Base-by-base conservation (phyloP, 1,140 invertebrate species). In the Pachypeltis micranthus region DNA sequence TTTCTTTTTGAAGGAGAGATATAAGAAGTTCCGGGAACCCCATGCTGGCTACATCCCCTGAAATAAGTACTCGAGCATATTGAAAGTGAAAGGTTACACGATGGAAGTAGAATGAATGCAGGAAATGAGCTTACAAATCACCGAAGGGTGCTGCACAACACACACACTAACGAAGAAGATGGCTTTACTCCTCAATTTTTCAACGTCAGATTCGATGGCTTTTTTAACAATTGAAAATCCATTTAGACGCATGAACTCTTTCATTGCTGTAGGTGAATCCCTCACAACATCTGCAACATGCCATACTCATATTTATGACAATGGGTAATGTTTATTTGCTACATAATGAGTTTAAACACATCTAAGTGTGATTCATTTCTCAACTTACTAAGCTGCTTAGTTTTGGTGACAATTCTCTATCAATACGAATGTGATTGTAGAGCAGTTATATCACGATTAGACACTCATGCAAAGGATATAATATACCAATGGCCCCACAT, bases 171-270 rank as follows among this genome's bases (percentile, higher is more conserved):
- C n/a, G 57, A 64, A 60, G 55, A 64, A 64, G 23, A 58, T 16
- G 14, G 57, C 21, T 61, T 66, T 66, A 16, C 31, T 63, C 14
- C 25, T 39, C 14, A 66, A 51, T 34, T 34, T 63, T 31, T 61
- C 56, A 23, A 27, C 34, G 23, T 28, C 44, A 14, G 62, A 60
- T 44, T 63, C 28, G 39, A 66, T 59, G 23, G 34, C 56, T 59
- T 47, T 44, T 21, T 63, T 51, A 19, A 66, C 27, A 29, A 29
- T 10, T 23, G 62, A 63, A 27, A 66, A 66, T 24, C 65, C 65
- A 60, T 66, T 61, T 10, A 34, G 61, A 16, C 28, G 47, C 21
- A 31, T 59, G 61, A 66, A 66, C 51, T 63, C 60, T 7, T 59
- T 55, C n/a, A 66, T 29, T 26, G 34, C 62, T 24, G 39, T 19